Evolutionary conservation across 1,140 invertebrate genomes (phyloP).

Genomic region (Chrysomallon squamiferum): DNA sequence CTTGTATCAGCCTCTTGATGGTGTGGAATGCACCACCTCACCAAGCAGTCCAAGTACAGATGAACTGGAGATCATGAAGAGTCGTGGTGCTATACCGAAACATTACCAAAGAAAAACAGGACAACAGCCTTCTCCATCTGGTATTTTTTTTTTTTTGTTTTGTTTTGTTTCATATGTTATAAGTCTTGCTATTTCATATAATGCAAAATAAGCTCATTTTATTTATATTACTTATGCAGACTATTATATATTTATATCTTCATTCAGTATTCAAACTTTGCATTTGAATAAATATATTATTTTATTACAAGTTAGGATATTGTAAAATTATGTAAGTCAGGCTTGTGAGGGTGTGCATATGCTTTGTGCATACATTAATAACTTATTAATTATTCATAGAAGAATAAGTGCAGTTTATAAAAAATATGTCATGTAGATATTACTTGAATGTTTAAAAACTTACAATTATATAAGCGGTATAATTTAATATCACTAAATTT

Average conservation of each 20-base stretch:
- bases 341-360: too few species aligned
- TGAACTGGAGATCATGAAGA: conserved; percentile 48
- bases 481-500: too few species aligned
- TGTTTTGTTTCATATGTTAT: background rate
- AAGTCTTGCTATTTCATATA: background rate
- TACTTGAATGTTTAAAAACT: too few species aligned
- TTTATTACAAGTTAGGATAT: too few species aligned
- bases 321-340: too few species aligned
- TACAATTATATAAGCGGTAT: too few species aligned
- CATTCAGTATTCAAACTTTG: background rate
- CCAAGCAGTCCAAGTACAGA: conserved; percentile 36
- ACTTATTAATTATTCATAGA: too few species aligned
- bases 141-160: background rate
- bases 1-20: conserved; percentile 13
- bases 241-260: background rate
- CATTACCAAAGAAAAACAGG: conserved; percentile 26
- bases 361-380: too few species aligned
- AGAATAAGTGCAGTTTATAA: too few species aligned
- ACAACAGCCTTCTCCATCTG: conserved; percentile 21
- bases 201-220: background rate
- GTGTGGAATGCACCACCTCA: conserved; percentile 23
- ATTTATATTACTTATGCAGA: background rate
- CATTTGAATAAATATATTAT: too few species aligned
- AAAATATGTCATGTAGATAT: too few species aligned
- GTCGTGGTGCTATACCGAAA: conserved; percentile 56